Conservation (phyloP, 2,797 vertebrate genomes). For the Avahi laniger region DNA sequence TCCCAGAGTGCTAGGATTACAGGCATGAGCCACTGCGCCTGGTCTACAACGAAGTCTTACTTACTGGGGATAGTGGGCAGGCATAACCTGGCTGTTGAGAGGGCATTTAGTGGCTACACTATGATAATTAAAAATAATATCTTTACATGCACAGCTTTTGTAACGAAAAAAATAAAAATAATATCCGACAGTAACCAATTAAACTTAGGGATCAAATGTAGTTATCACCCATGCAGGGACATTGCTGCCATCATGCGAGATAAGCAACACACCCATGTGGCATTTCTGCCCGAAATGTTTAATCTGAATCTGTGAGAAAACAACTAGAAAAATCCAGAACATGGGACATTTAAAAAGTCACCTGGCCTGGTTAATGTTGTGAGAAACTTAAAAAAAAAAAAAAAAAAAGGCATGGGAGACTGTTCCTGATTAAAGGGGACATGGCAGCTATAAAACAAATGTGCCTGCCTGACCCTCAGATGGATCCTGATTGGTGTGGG, state of each 20-base stretch:
- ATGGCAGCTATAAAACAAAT: not conserved
- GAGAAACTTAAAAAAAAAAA: not conserved
- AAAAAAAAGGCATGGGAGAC: not conserved
- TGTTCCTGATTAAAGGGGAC: not conserved
- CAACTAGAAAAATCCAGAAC: not conserved
- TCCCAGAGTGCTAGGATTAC: too few species aligned
- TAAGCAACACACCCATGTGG: not conserved
- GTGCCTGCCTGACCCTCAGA: not conserved
- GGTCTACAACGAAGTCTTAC: too few species aligned
- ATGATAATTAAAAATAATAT: not conserved
- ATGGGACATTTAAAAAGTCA: not conserved
- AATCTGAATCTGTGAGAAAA: not conserved
- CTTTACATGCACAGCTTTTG: too few species aligned
- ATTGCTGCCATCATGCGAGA: not conserved
- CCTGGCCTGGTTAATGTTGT: not conserved
- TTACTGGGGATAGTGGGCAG: not conserved
- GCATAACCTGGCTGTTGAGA: not conserved
- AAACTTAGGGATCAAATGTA: not conserved
- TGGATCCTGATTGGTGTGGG: not conserved
- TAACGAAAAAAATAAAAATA: not conserved
- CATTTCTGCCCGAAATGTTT: not conserved
- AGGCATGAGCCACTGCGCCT: too few species aligned
- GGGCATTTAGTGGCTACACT: not conserved
- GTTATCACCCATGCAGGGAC: too few species aligned
- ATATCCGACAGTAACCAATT: not conserved